phyloP scores from a whole-genome alignment of 2,888 invertebrate species.

The Apeira syringaria region DNA sequence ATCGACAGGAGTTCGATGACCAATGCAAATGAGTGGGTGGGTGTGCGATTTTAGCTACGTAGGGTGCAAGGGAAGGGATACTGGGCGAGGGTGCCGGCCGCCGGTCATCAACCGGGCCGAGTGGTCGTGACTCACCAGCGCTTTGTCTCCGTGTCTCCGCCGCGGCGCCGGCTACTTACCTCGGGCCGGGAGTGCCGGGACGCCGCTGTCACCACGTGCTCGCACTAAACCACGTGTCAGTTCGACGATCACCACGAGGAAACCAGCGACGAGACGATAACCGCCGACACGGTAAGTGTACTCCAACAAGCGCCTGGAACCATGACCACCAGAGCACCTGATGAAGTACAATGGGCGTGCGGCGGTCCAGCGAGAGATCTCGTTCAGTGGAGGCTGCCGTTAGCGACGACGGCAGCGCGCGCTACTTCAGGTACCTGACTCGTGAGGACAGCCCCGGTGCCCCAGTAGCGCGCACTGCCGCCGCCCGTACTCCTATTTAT shows the following conservation, averaged over 20 bases:
- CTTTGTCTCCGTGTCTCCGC: constrained; percentile 55
- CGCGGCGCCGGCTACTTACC: constrained; percentile 42
- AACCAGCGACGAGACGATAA: constrained; percentile 51
- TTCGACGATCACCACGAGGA: constrained; percentile 27
- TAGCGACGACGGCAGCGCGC: constrained; percentile 89
- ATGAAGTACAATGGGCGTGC: constrained; percentile 99
- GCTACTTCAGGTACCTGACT: constrained; percentile 99
- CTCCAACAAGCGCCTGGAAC: constrained; percentile 99
- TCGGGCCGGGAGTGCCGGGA: constrained; percentile 33
- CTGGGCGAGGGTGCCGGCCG: constrained; percentile 40
- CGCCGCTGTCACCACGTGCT: constrained; percentile 46
- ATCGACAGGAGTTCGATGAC: constrained; percentile 76
- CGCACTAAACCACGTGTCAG: constrained; percentile 38
- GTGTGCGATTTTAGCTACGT: constrained; percentile 65
- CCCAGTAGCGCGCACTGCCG: constrained; percentile 92
- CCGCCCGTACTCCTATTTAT: constrained; percentile 64
- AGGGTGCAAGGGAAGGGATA: constrained; percentile 52
- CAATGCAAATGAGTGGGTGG: constrained; percentile 64
- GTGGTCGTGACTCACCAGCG: constrained; percentile 67
- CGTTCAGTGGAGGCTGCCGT: constrained; percentile 31
- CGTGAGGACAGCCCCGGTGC: constrained; percentile 91
- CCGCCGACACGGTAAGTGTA: constrained; percentile 96
- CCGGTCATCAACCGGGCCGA: constrained; percentile 64
- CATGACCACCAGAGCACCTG: constrained; percentile 97
- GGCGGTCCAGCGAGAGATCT: constrained; percentile 88